Base-by-base conservation (phyloP, 1,140 invertebrate genomes). In the Babylonia areolata region DNA sequence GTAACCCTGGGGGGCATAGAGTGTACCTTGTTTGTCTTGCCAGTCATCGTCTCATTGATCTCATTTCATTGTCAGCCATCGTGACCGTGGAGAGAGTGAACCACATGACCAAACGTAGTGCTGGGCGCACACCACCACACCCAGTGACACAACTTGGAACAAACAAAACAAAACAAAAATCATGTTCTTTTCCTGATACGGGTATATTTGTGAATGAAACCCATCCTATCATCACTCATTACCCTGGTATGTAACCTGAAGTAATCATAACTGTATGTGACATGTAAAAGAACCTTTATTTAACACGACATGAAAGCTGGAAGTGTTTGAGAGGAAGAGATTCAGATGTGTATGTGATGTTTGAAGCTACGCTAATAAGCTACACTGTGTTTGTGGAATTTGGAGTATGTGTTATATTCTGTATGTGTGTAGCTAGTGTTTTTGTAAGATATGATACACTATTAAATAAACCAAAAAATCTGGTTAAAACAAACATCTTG, bases 351-450 rank as follows among this genome's bases (percentile, higher is more conserved):
- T 64, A 64, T 2, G 28, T 64, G 1, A 64, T 64, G 58, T 64
- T n/a, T 64, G 58, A 64, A 64, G 58, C 58, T 64, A 23, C 28
- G 58, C 58, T 64, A 28, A n/a, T 64, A 6, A n/a, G 12, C 58
- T 64, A 64, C 58, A 64, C 58, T n/a, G 23, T 46, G 46, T 51
- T 64, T 64, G 58, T 64, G 20, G 28, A 64, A 23, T 64, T 51
- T 64, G 58, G 58, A 64, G 58, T 64, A 64, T 23, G 5, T 64
- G 58, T 64, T n/a, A 64, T 64, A 5, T 64, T 64, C 58, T 64
- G 58, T 64, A 64, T 64, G 58, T 64, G 58, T 64, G 58, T 64
- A 64, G 58, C 58, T 64, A 64, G 58, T 64, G 58, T 23, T 64
- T 64, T 64, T 64, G 58, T 64, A 64, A 23, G 28, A 64, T 64